Percentiles rank a stretch among this genome's conserved stretches.
Evolutionary conservation across 2,113 vertebrate species (phyloP).

Genomic region (Tupaia chinensis): DNA sequence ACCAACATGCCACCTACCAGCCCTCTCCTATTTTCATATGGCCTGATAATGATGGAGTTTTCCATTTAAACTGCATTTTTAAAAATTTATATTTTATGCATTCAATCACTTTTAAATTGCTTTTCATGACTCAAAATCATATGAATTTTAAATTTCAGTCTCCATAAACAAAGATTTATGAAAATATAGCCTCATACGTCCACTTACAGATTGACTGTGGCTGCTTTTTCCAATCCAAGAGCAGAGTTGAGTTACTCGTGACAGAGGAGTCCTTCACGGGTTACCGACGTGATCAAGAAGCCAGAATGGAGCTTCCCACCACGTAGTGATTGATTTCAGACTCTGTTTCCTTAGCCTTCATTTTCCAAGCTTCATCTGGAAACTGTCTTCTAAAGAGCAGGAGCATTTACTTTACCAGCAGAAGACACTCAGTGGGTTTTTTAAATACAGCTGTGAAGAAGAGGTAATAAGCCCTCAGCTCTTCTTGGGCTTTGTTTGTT

Average conservation of each 20-base stretch:
- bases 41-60: neutral
- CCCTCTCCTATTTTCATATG: neutral
- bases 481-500: neutral
- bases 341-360: neutral
- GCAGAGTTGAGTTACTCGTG: rapidly evolving
- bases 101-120: neutral
- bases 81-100: too few species aligned
- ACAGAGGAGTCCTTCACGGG: rapidly evolving
- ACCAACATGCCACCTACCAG: too few species aligned
- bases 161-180: neutral
- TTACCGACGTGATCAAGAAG: neutral
- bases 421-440: neutral
- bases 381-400: neutral
- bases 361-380: rapidly evolving
- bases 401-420: neutral
- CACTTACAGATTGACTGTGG: too few species aligned
- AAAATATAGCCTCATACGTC: neutral
- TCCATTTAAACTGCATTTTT: too few species aligned
- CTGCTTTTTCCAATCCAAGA: rapidly evolving
- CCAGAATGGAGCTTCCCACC: neutral
- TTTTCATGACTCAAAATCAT: neutral
- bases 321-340: neutral
- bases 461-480: neutral
- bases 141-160: neutral
- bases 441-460: neutral